Percentiles rank a stretch among this genome's conserved stretches.
Conservation (phyloP, 1,140 invertebrate species). For the Leptoteleia sp. region DNA sequence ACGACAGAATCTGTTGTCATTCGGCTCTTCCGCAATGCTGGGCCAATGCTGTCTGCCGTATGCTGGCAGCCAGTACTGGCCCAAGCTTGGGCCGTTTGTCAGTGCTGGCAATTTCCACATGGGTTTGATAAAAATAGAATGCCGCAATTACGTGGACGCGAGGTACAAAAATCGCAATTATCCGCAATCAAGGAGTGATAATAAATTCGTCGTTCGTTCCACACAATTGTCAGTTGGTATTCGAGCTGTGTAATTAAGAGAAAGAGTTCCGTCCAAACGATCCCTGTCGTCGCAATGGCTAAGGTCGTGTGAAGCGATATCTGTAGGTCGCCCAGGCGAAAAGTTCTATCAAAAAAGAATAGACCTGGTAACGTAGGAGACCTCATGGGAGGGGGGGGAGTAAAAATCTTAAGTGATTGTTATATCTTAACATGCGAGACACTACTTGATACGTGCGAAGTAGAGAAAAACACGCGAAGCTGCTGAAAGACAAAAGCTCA, state of each 20-base stretch:
- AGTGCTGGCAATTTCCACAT: no score
- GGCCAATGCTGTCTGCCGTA: no score
- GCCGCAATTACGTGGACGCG: background rate
- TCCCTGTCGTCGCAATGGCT: conserved; percentile 68
- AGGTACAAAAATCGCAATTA: conserved; percentile 9
- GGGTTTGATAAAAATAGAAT: background rate
- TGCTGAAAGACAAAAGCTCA: conserved; percentile 23
- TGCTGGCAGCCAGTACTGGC: no score
- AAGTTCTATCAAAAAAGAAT: conserved; percentile 78
- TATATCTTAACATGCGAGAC: conserved; percentile 59
- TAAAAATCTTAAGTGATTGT: conserved; percentile 30
- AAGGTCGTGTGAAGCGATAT: conserved; percentile 80
- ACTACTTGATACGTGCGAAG: conserved; percentile 54
- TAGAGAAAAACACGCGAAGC: conserved; percentile 34
- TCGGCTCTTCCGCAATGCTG: no score
- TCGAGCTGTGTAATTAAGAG: conserved; percentile 46
- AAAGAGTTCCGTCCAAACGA: conserved; percentile 64
- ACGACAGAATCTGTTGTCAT: no score
- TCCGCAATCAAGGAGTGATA: conserved; percentile 10
- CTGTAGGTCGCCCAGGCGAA: conserved; percentile 79
- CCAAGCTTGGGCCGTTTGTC: background rate
- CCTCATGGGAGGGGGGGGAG: conserved; percentile 4
- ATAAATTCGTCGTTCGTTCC: conserved; percentile 35
- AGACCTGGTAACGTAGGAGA: conserved; percentile 55
- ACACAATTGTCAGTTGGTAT: conserved; percentile 31